Evolutionary conservation across 2,113 vertebrate genomes (phyloP).

Genomic region (Bucco capensis): DNA sequence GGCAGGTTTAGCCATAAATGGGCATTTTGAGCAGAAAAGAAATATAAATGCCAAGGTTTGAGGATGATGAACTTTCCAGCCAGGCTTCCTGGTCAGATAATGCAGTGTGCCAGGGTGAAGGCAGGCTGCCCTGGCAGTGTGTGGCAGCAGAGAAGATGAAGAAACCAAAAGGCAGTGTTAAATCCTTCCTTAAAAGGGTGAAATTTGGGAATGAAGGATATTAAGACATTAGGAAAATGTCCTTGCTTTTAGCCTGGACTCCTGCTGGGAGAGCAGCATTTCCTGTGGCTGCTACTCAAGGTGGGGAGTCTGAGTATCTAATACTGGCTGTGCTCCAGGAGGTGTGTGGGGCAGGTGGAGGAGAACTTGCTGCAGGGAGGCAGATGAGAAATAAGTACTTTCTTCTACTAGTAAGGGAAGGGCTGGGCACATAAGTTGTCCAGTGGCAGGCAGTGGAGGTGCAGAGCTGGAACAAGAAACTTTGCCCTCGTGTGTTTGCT

Average conservation of each 20-base stretch:
- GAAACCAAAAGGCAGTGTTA: neutral
- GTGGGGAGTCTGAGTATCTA: neutral
- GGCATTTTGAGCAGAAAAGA: neutral
- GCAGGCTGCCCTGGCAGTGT: neutral
- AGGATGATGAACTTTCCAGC: neutral
- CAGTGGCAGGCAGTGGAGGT: neutral
- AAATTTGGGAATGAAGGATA: neutral
- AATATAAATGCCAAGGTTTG: neutral
- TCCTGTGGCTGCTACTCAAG: neutral
- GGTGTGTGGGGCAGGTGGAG: neutral
- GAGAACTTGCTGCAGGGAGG: neutral
- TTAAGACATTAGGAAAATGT: neutral
- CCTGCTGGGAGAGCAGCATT: neutral
- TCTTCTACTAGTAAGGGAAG: rapidly evolving
- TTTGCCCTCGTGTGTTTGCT: neutral
- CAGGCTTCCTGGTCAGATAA: neutral
- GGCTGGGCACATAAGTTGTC: neutral
- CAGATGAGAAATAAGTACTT: neutral
- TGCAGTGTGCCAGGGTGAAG: neutral
- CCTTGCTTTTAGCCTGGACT: neutral
- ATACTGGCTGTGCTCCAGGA: neutral
- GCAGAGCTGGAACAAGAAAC: neutral
- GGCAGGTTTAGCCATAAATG: neutral
- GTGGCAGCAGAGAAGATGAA: neutral
- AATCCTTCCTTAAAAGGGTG: slow-evolving; percentile 19